These are phyloP conservation scores for Muscicapa striata DNA, from an alignment of 2,797 vertebrate genomes.

Conservation along the genomic window DNA sequence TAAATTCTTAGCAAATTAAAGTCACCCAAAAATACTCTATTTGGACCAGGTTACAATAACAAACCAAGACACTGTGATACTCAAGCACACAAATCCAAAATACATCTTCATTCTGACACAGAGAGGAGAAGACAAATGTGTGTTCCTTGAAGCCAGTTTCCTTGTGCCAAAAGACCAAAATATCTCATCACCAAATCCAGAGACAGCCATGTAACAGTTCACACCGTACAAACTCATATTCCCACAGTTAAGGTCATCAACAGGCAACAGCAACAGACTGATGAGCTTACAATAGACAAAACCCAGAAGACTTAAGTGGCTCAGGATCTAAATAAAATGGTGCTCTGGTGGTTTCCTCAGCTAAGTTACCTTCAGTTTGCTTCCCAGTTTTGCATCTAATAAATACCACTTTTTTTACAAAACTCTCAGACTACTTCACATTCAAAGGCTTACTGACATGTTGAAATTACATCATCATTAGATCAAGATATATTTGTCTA, in stretches of 20 bases:
- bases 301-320: not conserved
- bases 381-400: not conserved
- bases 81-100: not conserved
- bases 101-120: not conserved
- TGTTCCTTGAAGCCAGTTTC: not conserved
- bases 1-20: not conserved
- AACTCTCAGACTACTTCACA: not conserved
- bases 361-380: not conserved
- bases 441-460: not conserved
- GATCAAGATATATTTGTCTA: not conserved
- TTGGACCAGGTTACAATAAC: not conserved
- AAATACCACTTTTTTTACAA: not conserved
- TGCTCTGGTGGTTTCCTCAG: not conserved
- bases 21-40: not conserved
- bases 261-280: not conserved
- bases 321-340: not conserved
- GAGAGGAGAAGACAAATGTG: not conserved
- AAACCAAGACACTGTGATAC: not conserved
- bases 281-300: not conserved
- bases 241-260: not conserved
- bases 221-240: accelerated
- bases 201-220: not conserved
- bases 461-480: not conserved
- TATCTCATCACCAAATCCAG: not conserved
- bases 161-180: not conserved